Evolutionary conservation across 2,888 invertebrate species (phyloP), one percentile per base, ranked within the genome.

Genomic region (Antheraea assamensis): DNA sequence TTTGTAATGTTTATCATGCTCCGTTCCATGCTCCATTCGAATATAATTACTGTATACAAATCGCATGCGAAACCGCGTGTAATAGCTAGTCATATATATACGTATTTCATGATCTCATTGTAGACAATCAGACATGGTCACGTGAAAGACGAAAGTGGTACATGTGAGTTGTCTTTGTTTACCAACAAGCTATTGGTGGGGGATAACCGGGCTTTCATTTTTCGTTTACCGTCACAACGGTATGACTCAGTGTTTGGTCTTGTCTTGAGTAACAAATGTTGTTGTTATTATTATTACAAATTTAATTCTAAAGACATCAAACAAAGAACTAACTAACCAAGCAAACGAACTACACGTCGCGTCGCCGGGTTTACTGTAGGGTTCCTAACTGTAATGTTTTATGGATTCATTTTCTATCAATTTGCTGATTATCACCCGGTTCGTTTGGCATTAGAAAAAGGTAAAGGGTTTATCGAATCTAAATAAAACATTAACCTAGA

Each of bases 91-190:
- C 13, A 42, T 13, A 42, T 42, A 24, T 58, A 52, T 24, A 27
- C 17, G 61, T 30, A 64, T 17, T 64, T 30, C 27, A 31, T 68
- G 68, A 35, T 66, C 31, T 66, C 31, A 35, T n/a, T 35, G 35
- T 68, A 35, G 31, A 35, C 35, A 68, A 10, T n/a, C 21, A 68
- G 35, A 31, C 35, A 35, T n/a, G 68, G 35, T 35, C 68, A 68
- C 35, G 68, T 68, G 68, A 68, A 68, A 68, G 68, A 68, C 68
- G 68, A 68, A 68, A 68, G 68, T 68, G n/a, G 68, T 68, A 35
- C 68, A 66, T 10, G 68, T 68, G 68, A 68, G 68, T 68, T 68
- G 68, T 68, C 68, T 68, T 68, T 68, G 68, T 68, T 68, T 68
- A 68, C 68, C 35, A 68, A 68, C 68, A 68, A 35, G 35, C 35